Conservation (phyloP, 2,888 invertebrate species). For the Eucriotettix oculatus region DNA sequence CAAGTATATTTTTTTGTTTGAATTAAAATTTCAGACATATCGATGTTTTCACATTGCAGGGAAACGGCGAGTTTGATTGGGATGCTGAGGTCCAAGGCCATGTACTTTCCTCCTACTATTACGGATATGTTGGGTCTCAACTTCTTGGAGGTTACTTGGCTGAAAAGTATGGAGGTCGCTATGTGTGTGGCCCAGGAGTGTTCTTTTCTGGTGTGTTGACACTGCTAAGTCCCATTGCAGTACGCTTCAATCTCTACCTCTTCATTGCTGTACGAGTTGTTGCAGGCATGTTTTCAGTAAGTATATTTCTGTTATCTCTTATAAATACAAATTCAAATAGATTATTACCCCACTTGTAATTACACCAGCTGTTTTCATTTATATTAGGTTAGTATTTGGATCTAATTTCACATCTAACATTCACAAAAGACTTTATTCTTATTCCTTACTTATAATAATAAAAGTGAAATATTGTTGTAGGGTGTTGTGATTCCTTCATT, state of each 20-base stretch:
- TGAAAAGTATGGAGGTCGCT: conserved; percentile 5
- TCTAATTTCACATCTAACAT: no score
- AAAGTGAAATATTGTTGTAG: neutral
- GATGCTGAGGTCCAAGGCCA: conserved; percentile 4
- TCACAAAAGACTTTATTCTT: no score
- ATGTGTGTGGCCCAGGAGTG: conserved; percentile 4
- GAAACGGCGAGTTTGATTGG: conserved; percentile 7
- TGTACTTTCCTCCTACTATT: conserved; percentile 6
- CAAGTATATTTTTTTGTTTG: no score
- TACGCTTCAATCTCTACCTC: neutral
- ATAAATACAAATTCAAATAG: no score
- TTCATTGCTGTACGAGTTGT: conserved; percentile 5
- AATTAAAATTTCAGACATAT: neutral
- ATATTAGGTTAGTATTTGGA: no score
- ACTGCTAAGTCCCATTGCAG: conserved; percentile 2
- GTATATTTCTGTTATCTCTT: neutral
- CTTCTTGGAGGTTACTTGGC: conserved; percentile 6
- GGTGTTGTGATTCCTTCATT: neutral
- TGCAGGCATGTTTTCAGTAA: conserved; percentile 7
- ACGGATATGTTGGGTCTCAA: conserved; percentile 6
- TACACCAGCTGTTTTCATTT: no score
- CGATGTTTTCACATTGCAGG: no score
- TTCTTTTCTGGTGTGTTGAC: conserved; percentile 3
- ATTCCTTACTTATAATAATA: neutral
- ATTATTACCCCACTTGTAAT: no score